Conservation (phyloP, 2,888 invertebrate species). For the Drosophila suboccidentalis region DNA sequence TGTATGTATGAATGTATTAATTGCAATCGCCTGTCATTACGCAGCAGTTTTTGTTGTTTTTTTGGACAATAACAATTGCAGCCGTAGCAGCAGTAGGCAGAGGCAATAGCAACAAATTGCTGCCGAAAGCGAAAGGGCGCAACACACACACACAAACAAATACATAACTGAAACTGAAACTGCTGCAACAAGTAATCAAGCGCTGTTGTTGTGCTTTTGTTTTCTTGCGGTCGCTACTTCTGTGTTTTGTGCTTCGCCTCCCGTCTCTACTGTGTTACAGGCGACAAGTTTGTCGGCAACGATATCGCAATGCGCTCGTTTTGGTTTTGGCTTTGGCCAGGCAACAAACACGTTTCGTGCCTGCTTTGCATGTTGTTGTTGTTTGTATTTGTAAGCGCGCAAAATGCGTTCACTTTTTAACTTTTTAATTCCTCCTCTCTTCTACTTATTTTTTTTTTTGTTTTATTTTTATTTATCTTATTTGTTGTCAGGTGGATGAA, state of each 20-base stretch:
- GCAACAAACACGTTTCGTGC: slow-evolving; percentile 48
- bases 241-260: slow-evolving; percentile 25
- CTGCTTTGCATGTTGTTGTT: slow-evolving; percentile 44
- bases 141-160: slow-evolving; percentile 30
- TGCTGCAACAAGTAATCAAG: slow-evolving; percentile 51
- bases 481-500: slow-evolving; percentile 60
- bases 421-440: neutral
- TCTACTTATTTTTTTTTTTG: neutral
- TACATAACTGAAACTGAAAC: slow-evolving; percentile 54
- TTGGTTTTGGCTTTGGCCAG: neutral
- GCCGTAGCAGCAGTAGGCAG: slow-evolving; percentile 24
- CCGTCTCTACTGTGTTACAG: slow-evolving; percentile 31
- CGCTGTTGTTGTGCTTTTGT: slow-evolving; percentile 40
- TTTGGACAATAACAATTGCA: slow-evolving; percentile 27
- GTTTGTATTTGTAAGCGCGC: slow-evolving; percentile 17
- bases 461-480: slow-evolving; percentile 25
- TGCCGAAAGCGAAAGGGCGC: slow-evolving; percentile 80
- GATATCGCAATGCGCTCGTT: slow-evolving; percentile 24
- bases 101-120: slow-evolving; percentile 52
- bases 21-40: slow-evolving; percentile 43
- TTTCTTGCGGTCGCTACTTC: slow-evolving; percentile 45
- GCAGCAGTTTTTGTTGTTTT: slow-evolving; percentile 49
- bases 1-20: slow-evolving; percentile 13
- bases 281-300: slow-evolving; percentile 63
- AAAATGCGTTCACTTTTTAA: slow-evolving; percentile 52